Evolutionary conservation across 2,888 invertebrate species (phyloP).

Genomic region (Drosophila infuscata): DNA sequence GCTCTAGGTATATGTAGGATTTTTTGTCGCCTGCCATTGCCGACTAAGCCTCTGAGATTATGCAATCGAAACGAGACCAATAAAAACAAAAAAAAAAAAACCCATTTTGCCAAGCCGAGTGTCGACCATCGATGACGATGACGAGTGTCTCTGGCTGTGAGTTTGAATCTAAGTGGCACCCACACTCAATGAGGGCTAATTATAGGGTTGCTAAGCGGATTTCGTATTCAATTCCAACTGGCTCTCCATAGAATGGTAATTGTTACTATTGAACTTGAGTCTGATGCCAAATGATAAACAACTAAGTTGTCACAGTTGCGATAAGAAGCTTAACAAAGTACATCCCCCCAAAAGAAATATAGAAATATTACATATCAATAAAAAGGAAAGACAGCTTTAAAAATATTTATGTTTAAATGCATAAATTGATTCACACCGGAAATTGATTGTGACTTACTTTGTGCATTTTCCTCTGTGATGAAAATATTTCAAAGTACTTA

Average conservation of each 20-base stretch:
- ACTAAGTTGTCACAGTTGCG: slow-evolving; percentile 6
- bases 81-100: neutral
- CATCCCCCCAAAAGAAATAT: neutral
- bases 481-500: neutral
- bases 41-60: slow-evolving; percentile 63
- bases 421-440: neutral
- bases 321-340: slow-evolving; percentile 23
- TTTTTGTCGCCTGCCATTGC: slow-evolving; percentile 14
- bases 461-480: neutral
- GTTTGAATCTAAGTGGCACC: slow-evolving; percentile 3
- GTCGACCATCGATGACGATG: slow-evolving; percentile 22
- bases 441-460: neutral
- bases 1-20: neutral
- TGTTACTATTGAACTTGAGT: slow-evolving; percentile 18
- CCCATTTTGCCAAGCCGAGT: slow-evolving; percentile 5
- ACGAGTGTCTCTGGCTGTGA: neutral
- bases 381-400: too few species aligned
- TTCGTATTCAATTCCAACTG: slow-evolving; percentile 31
- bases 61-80: slow-evolving; percentile 55
- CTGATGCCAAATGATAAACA: slow-evolving; percentile 21
- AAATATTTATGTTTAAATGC: neutral
- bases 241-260: slow-evolving; percentile 24
- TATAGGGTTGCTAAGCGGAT: slow-evolving; percentile 76
- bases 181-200: slow-evolving; percentile 53
- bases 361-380: neutral